Conservation (phyloP, 1,140 invertebrate genomes). For the Antheraea pernyi region DNA sequence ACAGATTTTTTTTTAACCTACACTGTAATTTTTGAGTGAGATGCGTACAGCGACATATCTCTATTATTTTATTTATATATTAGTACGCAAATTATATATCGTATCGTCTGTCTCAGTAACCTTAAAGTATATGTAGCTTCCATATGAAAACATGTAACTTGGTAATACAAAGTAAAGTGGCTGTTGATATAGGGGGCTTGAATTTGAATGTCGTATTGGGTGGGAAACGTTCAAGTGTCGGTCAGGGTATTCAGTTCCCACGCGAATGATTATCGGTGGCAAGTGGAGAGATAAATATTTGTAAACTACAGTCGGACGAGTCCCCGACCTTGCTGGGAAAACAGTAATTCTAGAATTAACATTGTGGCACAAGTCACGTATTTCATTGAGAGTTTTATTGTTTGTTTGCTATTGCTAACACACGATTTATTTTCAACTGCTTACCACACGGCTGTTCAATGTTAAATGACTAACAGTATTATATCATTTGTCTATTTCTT, state of each 20-base stretch:
- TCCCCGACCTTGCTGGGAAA: slow-evolving; percentile 39
- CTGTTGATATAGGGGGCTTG: background rate
- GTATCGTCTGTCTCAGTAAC: too few relatives aligned
- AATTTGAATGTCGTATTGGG: background rate
- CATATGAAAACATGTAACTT: background rate
- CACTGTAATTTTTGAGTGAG: too few relatives aligned
- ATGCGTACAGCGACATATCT: too few relatives aligned
- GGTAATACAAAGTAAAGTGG: slow-evolving; percentile 1
- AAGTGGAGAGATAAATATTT: slow-evolving; percentile 73
- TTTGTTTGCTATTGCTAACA: background rate
- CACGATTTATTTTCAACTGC: background rate
- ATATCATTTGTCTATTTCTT: background rate
- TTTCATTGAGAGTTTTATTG: slow-evolving; percentile 1
- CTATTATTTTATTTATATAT: too few relatives aligned
- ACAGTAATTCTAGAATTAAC: slow-evolving; percentile 6
- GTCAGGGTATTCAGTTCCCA: slow-evolving; percentile 47
- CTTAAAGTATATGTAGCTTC: too few relatives aligned
- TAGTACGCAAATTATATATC: too few relatives aligned
- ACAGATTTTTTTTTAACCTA: too few relatives aligned
- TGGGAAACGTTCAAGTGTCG: slow-evolving; percentile 12
- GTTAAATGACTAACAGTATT: background rate
- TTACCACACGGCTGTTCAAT: background rate
- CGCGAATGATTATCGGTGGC: slow-evolving; percentile 51
- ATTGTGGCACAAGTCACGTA: background rate
- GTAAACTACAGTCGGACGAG: slow-evolving; percentile 46